These are phyloP conservation scores for Thyatira batis DNA, from an alignment of 2,888 invertebrate species.

Conservation along the genomic window DNA sequence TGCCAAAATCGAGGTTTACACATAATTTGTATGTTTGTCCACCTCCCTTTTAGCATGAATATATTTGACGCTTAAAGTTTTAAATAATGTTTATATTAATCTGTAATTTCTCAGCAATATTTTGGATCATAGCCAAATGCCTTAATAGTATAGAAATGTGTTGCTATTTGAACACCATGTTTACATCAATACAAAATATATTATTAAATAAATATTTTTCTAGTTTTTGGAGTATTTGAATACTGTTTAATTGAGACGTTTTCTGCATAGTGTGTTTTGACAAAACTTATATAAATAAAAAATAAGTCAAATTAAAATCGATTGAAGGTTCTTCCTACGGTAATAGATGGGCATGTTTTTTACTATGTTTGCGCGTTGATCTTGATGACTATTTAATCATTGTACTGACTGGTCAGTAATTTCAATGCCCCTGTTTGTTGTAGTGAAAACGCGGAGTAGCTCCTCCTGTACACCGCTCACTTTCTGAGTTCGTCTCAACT, in stretches of 20 bases:
- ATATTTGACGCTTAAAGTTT: not conserved
- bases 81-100: not conserved
- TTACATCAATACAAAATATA: not conserved
- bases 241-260: not conserved
- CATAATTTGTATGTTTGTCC: not conserved
- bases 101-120: not conserved
- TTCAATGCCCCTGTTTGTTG: too few species aligned
- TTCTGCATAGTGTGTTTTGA: not conserved
- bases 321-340: too few species aligned
- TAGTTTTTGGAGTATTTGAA: not conserved
- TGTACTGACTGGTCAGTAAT: too few species aligned
- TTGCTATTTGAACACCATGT: not conserved
- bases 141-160: not conserved
- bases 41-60: not conserved
- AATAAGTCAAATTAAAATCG: too few species aligned
- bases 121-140: not conserved
- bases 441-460: too few species aligned
- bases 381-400: too few species aligned
- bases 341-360: too few species aligned
- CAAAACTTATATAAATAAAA: too few species aligned
- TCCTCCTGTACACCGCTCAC: not conserved
- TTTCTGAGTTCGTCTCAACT: not conserved
- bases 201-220: not conserved
- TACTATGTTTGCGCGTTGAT: too few species aligned
- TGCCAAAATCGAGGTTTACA: not conserved